Conservation (phyloP, 2,888 invertebrate species). For the Hemistola chrysoprasaria region DNA sequence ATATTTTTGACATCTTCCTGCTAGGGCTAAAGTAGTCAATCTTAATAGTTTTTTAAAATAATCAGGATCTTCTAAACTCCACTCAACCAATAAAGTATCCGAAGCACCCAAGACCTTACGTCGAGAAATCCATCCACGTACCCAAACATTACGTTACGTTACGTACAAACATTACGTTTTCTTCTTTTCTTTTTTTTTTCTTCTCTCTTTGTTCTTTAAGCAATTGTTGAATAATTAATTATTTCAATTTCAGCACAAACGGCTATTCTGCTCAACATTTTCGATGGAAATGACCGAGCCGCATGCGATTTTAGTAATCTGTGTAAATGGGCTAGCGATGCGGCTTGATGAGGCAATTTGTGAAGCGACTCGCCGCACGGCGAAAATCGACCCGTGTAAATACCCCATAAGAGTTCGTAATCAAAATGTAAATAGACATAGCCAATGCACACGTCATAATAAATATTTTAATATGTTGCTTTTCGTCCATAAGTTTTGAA, state of each 20-base stretch:
- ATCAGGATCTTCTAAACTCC: slow-evolving; percentile 35
- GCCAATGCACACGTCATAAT: no score
- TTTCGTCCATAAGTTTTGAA: no score
- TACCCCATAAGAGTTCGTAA: no score
- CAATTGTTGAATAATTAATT: slow-evolving; percentile 29
- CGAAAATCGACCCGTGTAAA: slow-evolving; percentile 44
- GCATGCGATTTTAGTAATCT: slow-evolving; percentile 45
- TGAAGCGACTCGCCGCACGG: slow-evolving; percentile 39
- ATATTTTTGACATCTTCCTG: no score
- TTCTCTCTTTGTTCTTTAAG: slow-evolving; percentile 32
- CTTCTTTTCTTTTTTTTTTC: slow-evolving; percentile 35
- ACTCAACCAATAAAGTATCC: slow-evolving; percentile 30
- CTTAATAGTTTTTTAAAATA: slow-evolving; percentile 36
- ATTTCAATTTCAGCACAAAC: slow-evolving; percentile 32
- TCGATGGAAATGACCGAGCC: slow-evolving; percentile 41
- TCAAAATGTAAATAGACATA: no score
- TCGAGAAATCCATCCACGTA: slow-evolving; percentile 36
- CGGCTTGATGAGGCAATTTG: slow-evolving; percentile 34
- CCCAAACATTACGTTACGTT: slow-evolving; percentile 34
- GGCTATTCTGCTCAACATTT: slow-evolving; percentile 38
- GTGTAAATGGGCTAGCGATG: slow-evolving; percentile 44
- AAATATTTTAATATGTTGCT: no score
- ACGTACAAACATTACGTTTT: no score
- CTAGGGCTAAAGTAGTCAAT: no score
- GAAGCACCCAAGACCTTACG: slow-evolving; percentile 31